Base-by-base conservation (phyloP, 1,140 invertebrate species). In the Drosophila kepulauana region DNA sequence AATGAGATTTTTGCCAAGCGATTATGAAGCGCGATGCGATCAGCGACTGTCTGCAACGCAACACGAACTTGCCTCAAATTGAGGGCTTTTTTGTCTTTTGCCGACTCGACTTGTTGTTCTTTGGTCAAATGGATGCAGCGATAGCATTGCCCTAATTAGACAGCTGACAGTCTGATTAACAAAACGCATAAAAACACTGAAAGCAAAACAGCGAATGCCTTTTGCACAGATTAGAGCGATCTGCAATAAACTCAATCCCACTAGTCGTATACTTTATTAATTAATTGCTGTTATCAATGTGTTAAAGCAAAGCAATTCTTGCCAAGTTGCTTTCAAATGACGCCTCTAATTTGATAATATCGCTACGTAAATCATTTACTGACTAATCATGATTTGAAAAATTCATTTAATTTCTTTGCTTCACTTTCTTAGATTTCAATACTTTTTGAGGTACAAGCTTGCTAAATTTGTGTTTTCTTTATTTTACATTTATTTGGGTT, bases 1-100 rank as follows among this genome's bases (percentile, higher is more conserved):
- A 88, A 88, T 88, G 85, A 88, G 84, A 88, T 88, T 88, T 88
- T 67, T 89, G 85, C 78, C 3, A 59, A 67, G 72, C 76, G 82
- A 87, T 87, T 87, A 87, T 79, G 66, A 58, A 15, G 25, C 28
- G 35, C 41, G n/a, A 3, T 41, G 2, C 33, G 5, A 48, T n/a
- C 38, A 16, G 30, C 28, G 3, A 4, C 57, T 20, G 46, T 25
- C 20, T 25, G 20, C 20, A 25, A 25, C 20, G 3, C 46, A n/a
- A 43, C 62, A 65, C 41, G 41, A 59, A 46, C 43, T 61, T 64
- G 48, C 48, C 61, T 16, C 61, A 63, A 38, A 15, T 52, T n/a
- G 63, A 45, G 49, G 52, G 64, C 51, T 48, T 48, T 25, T 46
- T 30, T 59, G 45, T 48, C 5, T 59, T 25, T 33, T 58, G 72